Evolutionary conservation across 2,113 vertebrate genomes (phyloP).

Genomic region (Odocoileus virginianus): DNA sequence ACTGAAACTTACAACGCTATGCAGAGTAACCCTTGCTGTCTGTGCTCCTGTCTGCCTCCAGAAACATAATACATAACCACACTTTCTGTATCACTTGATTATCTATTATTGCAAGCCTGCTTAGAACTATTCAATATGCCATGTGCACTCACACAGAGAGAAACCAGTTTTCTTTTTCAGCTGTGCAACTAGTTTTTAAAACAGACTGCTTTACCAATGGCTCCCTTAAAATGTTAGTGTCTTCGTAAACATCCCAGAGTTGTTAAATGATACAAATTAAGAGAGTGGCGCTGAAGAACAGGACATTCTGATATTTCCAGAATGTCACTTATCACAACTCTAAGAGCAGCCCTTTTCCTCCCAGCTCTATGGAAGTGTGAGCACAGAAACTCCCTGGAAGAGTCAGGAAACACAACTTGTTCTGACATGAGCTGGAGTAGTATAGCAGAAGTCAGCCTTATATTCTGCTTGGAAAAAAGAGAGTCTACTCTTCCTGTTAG

Average conservation of each 20-base stretch:
- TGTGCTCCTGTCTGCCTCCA: background rate
- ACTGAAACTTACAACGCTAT: background rate
- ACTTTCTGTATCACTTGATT: background rate
- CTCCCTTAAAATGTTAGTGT: slow-evolving; percentile 62
- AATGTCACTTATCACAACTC: slow-evolving; percentile 53
- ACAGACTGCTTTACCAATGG: slow-evolving; percentile 24
- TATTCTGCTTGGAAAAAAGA: background rate
- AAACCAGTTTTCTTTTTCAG: slow-evolving; percentile 29
- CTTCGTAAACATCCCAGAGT: slow-evolving; percentile 18
- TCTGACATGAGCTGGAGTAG: background rate
- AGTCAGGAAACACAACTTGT: background rate
- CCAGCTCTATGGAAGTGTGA: background rate
- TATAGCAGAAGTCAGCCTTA: background rate
- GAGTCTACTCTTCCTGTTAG: background rate
- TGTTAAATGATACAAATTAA: slow-evolving; percentile 51
- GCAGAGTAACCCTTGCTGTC: background rate
- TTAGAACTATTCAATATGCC: slow-evolving; percentile 19
- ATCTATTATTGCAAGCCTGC: background rate
- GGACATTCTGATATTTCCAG: slow-evolving; percentile 60
- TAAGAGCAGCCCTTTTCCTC: background rate
- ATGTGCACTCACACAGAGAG: background rate
- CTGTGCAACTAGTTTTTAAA: slow-evolving; percentile 57
- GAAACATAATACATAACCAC: background rate
- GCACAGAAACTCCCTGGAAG: slow-evolving; percentile 19
- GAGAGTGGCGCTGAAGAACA: slow-evolving; percentile 29